Evolutionary conservation across 2,113 vertebrate genomes (phyloP), one percentile per base, ranked within the genome.

Genomic region (Pangasianodon hypophthalmus): DNA sequence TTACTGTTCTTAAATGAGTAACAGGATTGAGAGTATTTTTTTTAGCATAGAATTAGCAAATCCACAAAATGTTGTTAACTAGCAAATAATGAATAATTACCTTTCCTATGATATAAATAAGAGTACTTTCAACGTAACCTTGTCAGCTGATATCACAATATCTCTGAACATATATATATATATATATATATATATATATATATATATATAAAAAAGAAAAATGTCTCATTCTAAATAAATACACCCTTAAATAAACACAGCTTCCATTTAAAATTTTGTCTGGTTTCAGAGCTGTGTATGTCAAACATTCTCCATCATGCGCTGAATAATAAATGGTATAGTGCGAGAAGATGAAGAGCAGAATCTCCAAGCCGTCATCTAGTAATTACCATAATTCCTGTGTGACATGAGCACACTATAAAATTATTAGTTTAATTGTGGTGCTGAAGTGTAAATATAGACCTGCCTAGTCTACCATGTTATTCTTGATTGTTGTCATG

Each of bases 401-500:
- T 2, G 4, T 83, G 81, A 37, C 81, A 58, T 21, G 54, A 83
- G 14, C n/a, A 83, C 24, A 6, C 10, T 80, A 77, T 50, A 26
- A 29, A 29, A 50, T 80, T 50, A 79, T 48, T 58, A 9, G 81
- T 83, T 54, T 82, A 82, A 56, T 82, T 82, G 80, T 52, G 26
- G 29, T 32, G 29, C 18, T 1, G 52, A 81, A 56, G 80, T 9
- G 8, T 83, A 83, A 37, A 83, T 56, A 83, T 83, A 83, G 81
- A 56, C 2, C n/a, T 81, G 29, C 48, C 46, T 37, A 4, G 50
- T 32, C n/a, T 26, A 48, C 8, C 29, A 8, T 54, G 11, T 16
- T 83, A 83, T 83, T 83, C 29, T 10, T 21, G 16, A 58, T 58
- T 21, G 52, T 83, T 83, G 81, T 58, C n/a, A 83, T 83, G 81